These are phyloP conservation scores for Eumeta japonica DNA, from an alignment of 1,140 invertebrate species.

Conservation along the genomic window DNA sequence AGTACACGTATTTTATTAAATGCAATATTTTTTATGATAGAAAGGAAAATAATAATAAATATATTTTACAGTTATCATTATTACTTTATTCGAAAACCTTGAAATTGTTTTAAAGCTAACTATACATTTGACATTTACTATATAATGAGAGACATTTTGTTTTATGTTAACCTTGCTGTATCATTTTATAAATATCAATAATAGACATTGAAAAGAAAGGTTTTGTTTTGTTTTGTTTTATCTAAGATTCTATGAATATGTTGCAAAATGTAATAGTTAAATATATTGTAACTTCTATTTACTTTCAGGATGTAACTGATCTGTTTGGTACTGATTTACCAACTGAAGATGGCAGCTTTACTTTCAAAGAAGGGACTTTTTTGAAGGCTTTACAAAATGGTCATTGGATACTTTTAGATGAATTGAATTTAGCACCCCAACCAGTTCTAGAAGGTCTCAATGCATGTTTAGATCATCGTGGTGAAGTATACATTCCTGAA, in stretches of 20 bases:
- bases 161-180: too few relatives aligned
- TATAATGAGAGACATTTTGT: too few relatives aligned
- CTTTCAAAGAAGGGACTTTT: constrained; percentile 95
- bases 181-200: constrained; percentile 2
- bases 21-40: neutral
- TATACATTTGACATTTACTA: too few relatives aligned
- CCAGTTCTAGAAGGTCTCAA: constrained; percentile 97
- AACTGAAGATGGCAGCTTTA: constrained; percentile 90
- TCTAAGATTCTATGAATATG: neutral
- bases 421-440: constrained; percentile 97
- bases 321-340: constrained; percentile 98
- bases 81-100: neutral
- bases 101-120: too few relatives aligned
- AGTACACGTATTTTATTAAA: constrained; percentile 33
- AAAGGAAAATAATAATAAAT: neutral
- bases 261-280: constrained; percentile 3
- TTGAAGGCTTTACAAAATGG: constrained; percentile 88
- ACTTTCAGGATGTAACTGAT: constrained; percentile 86
- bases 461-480: constrained; percentile 96
- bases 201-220: neutral
- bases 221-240: constrained; percentile 1
- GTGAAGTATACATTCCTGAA: constrained; percentile 95
- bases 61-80: neutral
- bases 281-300: constrained; percentile 19
- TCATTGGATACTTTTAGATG: constrained; percentile 97